Percentiles rank a stretch among this genome's conserved stretches.
phyloP scores from a whole-genome alignment of 2,797 vertebrate species.

The Toxotes lorentzi region DNA sequence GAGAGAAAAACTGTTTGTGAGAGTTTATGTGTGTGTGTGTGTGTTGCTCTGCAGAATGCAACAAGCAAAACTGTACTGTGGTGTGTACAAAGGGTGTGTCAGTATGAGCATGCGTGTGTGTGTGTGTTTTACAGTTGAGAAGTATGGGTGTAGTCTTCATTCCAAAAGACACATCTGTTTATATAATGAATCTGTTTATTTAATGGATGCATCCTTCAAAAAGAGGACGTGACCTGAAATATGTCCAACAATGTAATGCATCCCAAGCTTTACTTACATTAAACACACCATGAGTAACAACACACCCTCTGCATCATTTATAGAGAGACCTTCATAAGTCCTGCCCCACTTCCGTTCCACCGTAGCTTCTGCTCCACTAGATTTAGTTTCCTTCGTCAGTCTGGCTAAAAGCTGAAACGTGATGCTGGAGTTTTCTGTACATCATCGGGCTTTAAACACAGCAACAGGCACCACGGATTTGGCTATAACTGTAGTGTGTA shows the following conservation, averaged over 20 bases:
- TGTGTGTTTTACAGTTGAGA: conserved; percentile 21
- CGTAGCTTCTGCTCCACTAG: conserved; percentile 15
- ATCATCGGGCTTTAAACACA: background rate
- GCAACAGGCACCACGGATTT: background rate
- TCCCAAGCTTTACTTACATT: conserved; percentile 1
- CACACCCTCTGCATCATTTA: conserved; percentile 36
- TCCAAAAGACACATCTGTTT: conserved; percentile 31
- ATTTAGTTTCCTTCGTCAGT: conserved; percentile 5
- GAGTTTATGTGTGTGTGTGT: background rate
- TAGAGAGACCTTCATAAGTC: conserved; percentile 20
- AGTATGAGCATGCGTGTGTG: conserved; percentile 1
- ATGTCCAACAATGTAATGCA: background rate
- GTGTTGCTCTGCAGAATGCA: conserved; percentile 6
- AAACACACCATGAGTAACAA: background rate
- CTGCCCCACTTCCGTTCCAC: conserved; percentile 25
- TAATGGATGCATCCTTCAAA: conserved; percentile 15
- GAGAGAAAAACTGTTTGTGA: background rate
- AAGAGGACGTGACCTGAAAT: background rate
- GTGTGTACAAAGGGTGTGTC: conserved; percentile 60
- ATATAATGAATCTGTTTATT: conserved; percentile 20
- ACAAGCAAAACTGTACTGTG: background rate
- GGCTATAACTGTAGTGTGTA: background rate
- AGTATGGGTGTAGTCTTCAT: conserved; percentile 23
- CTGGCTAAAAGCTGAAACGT: conserved; percentile 18
- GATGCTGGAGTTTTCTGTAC: conserved; percentile 22